Evolutionary conservation across 1,140 invertebrate species (phyloP), one percentile per base, ranked within the genome.

Genomic region (Heliconius himera): DNA sequence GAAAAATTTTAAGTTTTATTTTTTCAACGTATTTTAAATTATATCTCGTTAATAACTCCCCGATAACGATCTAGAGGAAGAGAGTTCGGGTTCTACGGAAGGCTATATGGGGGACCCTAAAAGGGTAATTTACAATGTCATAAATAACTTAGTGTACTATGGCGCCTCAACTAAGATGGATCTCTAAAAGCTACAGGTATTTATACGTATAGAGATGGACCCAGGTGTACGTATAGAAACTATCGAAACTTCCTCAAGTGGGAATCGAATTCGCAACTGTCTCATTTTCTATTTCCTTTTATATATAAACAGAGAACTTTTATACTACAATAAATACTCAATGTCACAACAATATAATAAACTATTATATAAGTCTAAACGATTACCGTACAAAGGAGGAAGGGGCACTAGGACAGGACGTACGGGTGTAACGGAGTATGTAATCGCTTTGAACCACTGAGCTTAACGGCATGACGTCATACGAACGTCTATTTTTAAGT

Each of bases 401-500:
- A 36, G 33, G 33, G 33, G 0, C 20, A 33, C 56, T 11, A 22
- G 26, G 22, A 49, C 4, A n/a, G 56, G 26, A 41, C 56, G 74
- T 75, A 75, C 20, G 49, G 18, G 74, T 66, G 74, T 9, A 75
- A 46, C 74, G 74, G 60, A 75, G 74, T 38, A 38, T 75, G 74
- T 66, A 75, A 66, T 75, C 49, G 74, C 41, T 66, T 60, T 8
- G 60, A 41, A 75, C 74, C 74, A 75, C 74, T 75, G 74, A 75
- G n/a, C 56, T 66, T n/a, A 36, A 75, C 54, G 56, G 9, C 70
- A 11, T 60, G 74, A 41, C 33, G 56, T 75, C 56, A 75, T 29
- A 3, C 3, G 6, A 5, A 41, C 36, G 36, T 75, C 36, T 72
- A 72, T 41, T n/a, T 72, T 72, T 72, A 72, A 9, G 13, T 72